phyloP scores from a whole-genome alignment of 2,113 vertebrate genomes.

The Petaurus breviceps region DNA sequence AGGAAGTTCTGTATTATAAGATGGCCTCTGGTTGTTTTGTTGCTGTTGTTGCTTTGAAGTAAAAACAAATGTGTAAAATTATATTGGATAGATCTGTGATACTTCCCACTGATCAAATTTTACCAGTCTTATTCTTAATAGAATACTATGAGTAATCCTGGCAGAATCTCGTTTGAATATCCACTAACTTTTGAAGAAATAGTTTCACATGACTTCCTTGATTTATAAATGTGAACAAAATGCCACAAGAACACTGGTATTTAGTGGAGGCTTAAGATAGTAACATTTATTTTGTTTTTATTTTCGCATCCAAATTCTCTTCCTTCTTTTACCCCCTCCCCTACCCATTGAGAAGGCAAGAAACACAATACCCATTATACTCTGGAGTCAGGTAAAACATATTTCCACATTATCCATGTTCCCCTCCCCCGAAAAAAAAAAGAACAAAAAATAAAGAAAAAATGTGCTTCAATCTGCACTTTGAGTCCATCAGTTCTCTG shows the following conservation, averaged over 20 bases:
- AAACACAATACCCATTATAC: no score
- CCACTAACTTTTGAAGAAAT: background rate
- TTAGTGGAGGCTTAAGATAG: background rate
- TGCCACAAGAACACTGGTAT: background rate
- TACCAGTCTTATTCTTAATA: background rate
- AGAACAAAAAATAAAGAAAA: background rate
- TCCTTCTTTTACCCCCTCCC: no score
- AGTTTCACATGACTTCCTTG: background rate
- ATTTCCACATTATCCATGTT: no score
- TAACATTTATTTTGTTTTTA: no score
- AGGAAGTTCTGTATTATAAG: background rate
- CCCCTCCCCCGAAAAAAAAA: no score
- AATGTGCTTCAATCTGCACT: background rate
- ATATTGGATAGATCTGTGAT: background rate
- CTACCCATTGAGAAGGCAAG: no score
- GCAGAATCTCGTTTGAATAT: background rate
- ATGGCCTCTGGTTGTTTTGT: background rate
- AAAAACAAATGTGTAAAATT: background rate
- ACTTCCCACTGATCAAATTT: slow-evolving; percentile 2
- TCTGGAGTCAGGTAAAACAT: no score
- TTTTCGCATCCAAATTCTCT: no score
- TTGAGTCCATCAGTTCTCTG: background rate
- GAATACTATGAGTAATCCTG: background rate
- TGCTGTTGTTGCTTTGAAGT: background rate
- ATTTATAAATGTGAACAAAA: background rate